Conservation (phyloP, 2,113 vertebrate species). For the Drymodes brunneopygia region DNA sequence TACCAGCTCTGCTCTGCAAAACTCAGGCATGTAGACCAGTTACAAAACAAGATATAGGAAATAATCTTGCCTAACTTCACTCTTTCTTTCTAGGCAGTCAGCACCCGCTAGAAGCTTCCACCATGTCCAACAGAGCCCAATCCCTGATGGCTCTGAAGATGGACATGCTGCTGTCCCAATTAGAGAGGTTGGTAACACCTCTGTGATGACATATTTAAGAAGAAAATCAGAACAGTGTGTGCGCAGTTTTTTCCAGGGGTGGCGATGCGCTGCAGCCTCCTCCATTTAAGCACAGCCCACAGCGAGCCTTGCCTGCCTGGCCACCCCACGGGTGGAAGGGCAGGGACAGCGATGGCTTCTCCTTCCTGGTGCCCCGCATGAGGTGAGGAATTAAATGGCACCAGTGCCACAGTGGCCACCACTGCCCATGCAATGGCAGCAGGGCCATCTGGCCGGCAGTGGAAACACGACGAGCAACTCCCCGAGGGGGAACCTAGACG, state of each 20-base stretch:
- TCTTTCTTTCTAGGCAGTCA: background rate
- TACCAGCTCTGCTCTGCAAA: background rate
- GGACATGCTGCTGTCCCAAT: background rate
- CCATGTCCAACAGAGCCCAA: background rate
- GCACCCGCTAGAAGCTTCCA: background rate
- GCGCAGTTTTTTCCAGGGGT: too few species aligned
- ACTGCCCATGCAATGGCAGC: rapidly evolving
- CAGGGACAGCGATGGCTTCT: background rate
- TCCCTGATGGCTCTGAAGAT: background rate
- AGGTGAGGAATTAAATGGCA: rapidly evolving
- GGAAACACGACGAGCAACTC: rapidly evolving
- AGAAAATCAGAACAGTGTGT: background rate
- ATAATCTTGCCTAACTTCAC: background rate
- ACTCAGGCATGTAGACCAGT: background rate
- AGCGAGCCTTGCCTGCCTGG: background rate
- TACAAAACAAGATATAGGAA: background rate
- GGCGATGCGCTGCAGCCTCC: rapidly evolving
- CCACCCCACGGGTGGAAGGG: background rate
- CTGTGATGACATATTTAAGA: background rate
- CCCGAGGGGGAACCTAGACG: rapidly evolving
- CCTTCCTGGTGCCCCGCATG: rapidly evolving
- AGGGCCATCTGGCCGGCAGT: background rate
- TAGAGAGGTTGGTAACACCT: background rate
- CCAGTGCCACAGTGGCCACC: background rate
- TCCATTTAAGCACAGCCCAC: rapidly evolving